Conservation (phyloP, 1,140 invertebrate genomes). For the Drosophila takahashii region DNA sequence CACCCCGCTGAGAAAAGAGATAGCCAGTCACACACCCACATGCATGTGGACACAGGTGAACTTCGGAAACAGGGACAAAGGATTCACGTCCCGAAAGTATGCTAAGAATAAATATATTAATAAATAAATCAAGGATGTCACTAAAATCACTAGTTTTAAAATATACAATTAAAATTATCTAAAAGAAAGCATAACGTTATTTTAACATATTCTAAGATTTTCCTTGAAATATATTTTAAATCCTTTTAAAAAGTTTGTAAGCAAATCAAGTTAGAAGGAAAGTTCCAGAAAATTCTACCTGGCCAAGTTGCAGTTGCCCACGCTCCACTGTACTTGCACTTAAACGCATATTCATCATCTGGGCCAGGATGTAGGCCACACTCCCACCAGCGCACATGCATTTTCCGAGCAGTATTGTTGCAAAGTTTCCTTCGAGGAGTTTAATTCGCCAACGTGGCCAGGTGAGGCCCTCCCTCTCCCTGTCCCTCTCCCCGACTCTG, state of each 20-base stretch:
- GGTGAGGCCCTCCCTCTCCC: conserved; percentile 8
- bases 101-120: background rate
- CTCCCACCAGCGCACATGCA: conserved; percentile 13
- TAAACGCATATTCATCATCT: conserved; percentile 52
- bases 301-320: background rate
- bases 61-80: background rate
- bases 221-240: too few species aligned
- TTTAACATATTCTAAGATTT: background rate
- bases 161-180: background rate
- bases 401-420: conserved; percentile 34
- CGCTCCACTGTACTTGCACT: conserved; percentile 17
- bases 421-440: conserved; percentile 47
- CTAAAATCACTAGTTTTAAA: background rate
- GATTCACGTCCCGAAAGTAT: conserved; percentile 7
- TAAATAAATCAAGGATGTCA: too few species aligned
- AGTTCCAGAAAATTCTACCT: background rate
- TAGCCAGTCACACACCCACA: conserved; percentile 19
- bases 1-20: conserved; percentile 18
- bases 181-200: background rate
- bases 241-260: too few species aligned
- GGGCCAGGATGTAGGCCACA: conserved; percentile 70
- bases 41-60: conserved; percentile 4
- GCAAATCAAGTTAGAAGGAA: too few species aligned
- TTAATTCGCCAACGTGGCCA: conserved; percentile 35
- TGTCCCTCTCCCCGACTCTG: background rate